Evolutionary conservation across 2,797 vertebrate genomes (phyloP).

Genomic region (Phoxinus dragarum): DNA sequence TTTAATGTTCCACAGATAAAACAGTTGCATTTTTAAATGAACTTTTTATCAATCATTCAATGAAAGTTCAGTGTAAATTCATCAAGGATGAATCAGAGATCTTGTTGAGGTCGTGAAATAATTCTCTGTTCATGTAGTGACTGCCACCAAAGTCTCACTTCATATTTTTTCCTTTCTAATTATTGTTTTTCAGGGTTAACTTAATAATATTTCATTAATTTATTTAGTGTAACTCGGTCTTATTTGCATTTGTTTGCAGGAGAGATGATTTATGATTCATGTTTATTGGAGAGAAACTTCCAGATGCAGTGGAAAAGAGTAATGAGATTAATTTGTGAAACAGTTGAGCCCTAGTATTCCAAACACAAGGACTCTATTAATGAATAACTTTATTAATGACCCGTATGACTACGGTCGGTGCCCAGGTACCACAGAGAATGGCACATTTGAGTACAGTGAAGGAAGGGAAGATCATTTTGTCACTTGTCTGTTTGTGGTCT

Average conservation of each 20-base stretch:
- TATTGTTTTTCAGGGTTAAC: not conserved
- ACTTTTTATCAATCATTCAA: not conserved
- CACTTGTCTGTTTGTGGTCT: not conserved
- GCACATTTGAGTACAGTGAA: not conserved
- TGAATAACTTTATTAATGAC: constrained; percentile 22
- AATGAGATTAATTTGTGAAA: not conserved
- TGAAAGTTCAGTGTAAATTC: not conserved
- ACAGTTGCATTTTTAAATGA: not conserved
- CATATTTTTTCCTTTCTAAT: not conserved
- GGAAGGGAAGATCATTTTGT: not conserved
- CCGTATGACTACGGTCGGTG: too few relatives aligned
- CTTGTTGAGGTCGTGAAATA: not conserved
- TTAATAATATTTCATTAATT: not conserved
- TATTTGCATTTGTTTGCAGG: not conserved
- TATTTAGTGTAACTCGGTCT: not conserved
- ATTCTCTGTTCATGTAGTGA: not conserved
- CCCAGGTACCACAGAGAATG: not conserved
- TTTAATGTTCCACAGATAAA: not conserved
- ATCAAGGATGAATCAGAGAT: not conserved
- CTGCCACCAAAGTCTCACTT: not conserved
- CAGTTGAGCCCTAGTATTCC: not conserved
- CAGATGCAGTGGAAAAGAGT: not conserved
- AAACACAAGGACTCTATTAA: constrained; percentile 17
- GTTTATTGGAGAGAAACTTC: not conserved
- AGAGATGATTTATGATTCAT: constrained; percentile 27